phyloP scores from a whole-genome alignment of 2,797 vertebrate genomes.

The Erethizon dorsatum region DNA sequence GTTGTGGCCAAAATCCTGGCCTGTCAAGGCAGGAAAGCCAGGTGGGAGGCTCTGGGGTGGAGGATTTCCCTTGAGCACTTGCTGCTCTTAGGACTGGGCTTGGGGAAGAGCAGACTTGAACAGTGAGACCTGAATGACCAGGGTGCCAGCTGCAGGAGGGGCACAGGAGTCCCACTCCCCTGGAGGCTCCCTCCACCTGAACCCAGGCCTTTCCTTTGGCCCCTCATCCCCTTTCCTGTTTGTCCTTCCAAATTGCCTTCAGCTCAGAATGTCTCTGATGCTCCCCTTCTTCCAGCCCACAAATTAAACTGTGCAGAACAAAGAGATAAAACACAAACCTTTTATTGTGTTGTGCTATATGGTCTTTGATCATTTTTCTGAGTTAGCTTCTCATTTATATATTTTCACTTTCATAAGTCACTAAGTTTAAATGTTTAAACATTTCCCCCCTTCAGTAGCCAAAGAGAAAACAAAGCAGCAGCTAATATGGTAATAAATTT shows the following conservation, averaged over 20 bases:
- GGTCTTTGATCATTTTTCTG: conserved; percentile 60
- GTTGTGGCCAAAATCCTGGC: background rate
- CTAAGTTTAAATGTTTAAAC: conserved; percentile 82
- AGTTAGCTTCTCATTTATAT: conserved; percentile 72
- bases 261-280: background rate
- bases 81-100: fast-evolving
- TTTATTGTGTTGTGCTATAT: background rate
- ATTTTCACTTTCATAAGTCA: conserved; percentile 81
- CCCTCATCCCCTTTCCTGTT: background rate
- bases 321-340: background rate
- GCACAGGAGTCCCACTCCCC: background rate
- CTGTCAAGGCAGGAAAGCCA: background rate
- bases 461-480: conserved; percentile 80
- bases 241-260: background rate
- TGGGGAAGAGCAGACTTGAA: background rate
- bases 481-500: conserved; percentile 80
- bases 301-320: background rate
- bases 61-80: background rate
- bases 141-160: background rate
- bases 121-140: background rate
- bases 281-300: background rate
- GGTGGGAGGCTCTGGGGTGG: fast-evolving
- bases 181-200: background rate
- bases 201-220: background rate
- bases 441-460: conserved; percentile 77